These are phyloP conservation scores for Laticauda colubrina DNA, from an alignment of 2,113 vertebrate species.

Conservation along the genomic window DNA sequence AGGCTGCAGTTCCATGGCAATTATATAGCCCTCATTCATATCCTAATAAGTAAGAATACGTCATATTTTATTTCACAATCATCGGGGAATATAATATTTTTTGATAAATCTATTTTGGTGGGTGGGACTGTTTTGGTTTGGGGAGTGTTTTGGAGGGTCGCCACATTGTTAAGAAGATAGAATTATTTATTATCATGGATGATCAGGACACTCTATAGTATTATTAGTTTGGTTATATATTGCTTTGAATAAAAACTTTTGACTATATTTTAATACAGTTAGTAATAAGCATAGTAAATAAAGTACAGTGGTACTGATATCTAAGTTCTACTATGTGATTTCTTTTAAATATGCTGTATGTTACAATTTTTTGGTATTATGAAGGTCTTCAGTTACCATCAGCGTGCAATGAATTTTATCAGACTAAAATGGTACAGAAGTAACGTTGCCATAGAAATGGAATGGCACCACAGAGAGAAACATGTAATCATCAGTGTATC, in stretches of 20 bases:
- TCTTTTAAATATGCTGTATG: background rate
- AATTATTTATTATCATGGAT: background rate
- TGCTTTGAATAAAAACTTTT: background rate
- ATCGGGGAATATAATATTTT: background rate
- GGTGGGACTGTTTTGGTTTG: background rate
- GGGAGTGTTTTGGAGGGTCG: no score
- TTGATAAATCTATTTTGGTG: background rate
- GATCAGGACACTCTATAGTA: background rate
- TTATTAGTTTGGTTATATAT: background rate
- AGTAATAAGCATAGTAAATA: background rate
- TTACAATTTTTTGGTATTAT: conserved; percentile 17
- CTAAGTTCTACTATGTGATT: background rate
- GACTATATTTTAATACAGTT: background rate
- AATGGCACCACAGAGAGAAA: conserved; percentile 25
- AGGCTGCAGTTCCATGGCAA: background rate
- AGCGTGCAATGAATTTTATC: conserved; percentile 30
- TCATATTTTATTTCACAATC: background rate
- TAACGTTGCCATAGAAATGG: conserved; percentile 57
- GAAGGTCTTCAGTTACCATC: background rate
- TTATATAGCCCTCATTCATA: background rate
- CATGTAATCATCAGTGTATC: conserved; percentile 26
- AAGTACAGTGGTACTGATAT: conserved; percentile 1
- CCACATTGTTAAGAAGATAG: background rate
- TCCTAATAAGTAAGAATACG: background rate
- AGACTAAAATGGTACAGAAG: conserved; percentile 13